phyloP scores from a whole-genome alignment of 23 tunicate genomes.

The Diplosoma virens region DNA sequence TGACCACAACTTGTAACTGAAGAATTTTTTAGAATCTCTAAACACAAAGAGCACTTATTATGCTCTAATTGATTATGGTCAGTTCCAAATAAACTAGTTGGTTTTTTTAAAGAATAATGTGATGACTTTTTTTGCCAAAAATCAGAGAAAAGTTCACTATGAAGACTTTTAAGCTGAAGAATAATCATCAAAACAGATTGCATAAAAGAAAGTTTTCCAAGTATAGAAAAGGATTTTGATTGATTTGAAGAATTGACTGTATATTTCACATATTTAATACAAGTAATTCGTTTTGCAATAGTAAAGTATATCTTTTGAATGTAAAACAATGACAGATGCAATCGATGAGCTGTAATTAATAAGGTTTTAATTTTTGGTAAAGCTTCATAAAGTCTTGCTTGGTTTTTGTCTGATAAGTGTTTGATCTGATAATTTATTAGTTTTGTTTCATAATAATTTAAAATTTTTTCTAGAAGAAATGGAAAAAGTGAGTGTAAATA shows the following conservation, averaged over 20 bases:
- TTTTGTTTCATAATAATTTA: conserved; percentile 20
- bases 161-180: conserved; percentile 29
- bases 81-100: background rate
- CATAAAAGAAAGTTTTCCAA: conserved; percentile 42
- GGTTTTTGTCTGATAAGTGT: background rate
- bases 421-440: background rate
- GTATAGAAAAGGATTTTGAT: conserved; percentile 3
- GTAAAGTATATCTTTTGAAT: conserved; percentile 39
- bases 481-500: conserved; percentile 38
- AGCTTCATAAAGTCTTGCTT: conserved; percentile 7
- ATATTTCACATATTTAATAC: conserved; percentile 43
- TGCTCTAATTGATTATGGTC: background rate
- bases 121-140: too few relatives aligned
- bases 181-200: conserved; percentile 42
- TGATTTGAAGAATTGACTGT: background rate
- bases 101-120: background rate
- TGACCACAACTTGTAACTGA: conserved; percentile 73
- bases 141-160: conserved; percentile 8
- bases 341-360: conserved; percentile 35
- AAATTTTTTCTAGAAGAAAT: conserved; percentile 30
- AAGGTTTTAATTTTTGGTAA: conserved; percentile 43
- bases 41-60: conserved; percentile 48
- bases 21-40: conserved; percentile 34
- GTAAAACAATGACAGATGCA: conserved; percentile 62
- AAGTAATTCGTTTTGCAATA: conserved; percentile 48